Base-by-base conservation (phyloP, 2,797 vertebrate genomes). In the Myotis vivesi region DNA sequence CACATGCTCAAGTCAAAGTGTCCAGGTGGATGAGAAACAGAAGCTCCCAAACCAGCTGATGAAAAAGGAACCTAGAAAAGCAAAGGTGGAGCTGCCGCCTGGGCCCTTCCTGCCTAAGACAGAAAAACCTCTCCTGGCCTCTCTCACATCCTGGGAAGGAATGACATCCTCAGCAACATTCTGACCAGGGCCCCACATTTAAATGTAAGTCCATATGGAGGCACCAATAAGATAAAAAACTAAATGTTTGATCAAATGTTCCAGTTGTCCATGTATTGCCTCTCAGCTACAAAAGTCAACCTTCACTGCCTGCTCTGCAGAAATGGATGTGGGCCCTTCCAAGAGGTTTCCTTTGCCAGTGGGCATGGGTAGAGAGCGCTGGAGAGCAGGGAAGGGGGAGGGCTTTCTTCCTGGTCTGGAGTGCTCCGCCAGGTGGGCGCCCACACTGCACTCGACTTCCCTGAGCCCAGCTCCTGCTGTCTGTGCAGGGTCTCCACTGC, bases 271-370 rank as follows among this genome's bases (percentile, higher is more conserved):
- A 91, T 49, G 73, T 73, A 85, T 23, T 87, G 33, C 57, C 81
- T 82, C 22, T 87, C 57, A 64, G 7, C 5, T 91, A 53, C 38
- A 92, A 92, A 92, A 97, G 75, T 75, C 8, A 92, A 28, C 69
- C 80, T 94, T 86, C 69, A 73, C 8, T 82, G 28, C 13, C 71
- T 88, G 44, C 55, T 94, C 69, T 94, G 57, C 53, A 91, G 91
- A 94, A 89, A 41, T 49, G 22, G 19, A 95, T 36, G 57, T 41
- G 53, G 46, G 87, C 17, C n/a, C 80, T 85, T 64, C 72, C 64
- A 66, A 55, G 83, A 86, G 28, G 41, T 73, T 79, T 57, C 44
- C 82, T 95, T 59, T 55, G 66, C 33, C 49, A 49, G 8, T 0
- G 36, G 53, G 30, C 76, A 46, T 41, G 15, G 12, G 22, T 33